phyloP scores from a whole-genome alignment of 2,113 vertebrate genomes.

The Muntiacus muntjak region DNA sequence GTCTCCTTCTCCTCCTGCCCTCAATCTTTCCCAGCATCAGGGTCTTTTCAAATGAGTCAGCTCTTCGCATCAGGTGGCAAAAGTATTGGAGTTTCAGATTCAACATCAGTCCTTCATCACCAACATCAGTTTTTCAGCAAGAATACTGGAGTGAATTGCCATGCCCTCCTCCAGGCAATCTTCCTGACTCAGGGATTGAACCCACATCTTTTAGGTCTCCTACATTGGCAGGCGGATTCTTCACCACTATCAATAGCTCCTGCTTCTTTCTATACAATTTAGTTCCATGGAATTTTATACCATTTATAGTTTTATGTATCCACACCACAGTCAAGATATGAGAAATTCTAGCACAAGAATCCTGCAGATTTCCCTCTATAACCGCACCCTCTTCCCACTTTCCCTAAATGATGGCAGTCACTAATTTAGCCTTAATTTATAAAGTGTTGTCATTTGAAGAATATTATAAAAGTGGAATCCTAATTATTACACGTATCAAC shows the following conservation, averaged over 20 bases:
- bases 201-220: background rate
- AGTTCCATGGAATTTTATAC: background rate
- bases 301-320: background rate
- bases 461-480: background rate
- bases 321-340: background rate
- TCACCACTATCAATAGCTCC: background rate
- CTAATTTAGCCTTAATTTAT: background rate
- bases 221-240: background rate
- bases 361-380: too few species aligned
- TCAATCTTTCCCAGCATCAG: background rate
- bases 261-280: background rate
- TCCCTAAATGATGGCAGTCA: background rate
- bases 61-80: background rate
- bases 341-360: background rate
- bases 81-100: background rate
- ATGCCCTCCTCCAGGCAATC: background rate
- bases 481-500: background rate
- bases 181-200: background rate
- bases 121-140: background rate
- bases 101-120: background rate
- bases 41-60: background rate
- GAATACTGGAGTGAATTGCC: background rate
- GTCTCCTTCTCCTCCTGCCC: background rate
- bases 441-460: background rate
- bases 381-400: accelerated